Conservation (phyloP, 2,888 invertebrate species). For the Thera britannica region DNA sequence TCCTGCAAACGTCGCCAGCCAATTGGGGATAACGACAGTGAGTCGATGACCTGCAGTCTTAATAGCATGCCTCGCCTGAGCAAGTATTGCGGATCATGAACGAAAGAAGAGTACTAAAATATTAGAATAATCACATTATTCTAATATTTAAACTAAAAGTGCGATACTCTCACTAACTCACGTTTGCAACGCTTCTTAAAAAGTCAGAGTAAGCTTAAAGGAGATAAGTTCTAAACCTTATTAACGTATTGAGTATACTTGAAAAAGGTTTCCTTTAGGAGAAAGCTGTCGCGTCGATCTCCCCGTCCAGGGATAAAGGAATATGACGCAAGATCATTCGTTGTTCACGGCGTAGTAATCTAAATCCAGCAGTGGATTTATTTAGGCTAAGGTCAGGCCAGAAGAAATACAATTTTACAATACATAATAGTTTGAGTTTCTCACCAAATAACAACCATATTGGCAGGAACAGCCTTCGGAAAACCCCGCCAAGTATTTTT, state of each 20-base stretch:
- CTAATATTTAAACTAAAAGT: too few relatives aligned
- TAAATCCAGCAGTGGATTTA: neutral
- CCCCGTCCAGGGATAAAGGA: neutral
- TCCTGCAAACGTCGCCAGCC: conserved; percentile 60
- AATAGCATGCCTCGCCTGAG: conserved; percentile 36
- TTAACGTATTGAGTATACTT: too few relatives aligned
- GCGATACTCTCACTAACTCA: too few relatives aligned
- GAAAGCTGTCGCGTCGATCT: neutral
- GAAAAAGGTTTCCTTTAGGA: too few relatives aligned
- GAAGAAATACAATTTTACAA: neutral
- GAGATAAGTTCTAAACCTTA: too few relatives aligned
- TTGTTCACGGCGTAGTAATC: neutral
- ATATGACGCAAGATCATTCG: neutral
- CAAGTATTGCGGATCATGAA: conserved; percentile 17
- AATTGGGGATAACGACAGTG: conserved; percentile 68
- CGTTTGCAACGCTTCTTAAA: too few relatives aligned
- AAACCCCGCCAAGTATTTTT: conserved; percentile 40
- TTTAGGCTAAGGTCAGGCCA: neutral
- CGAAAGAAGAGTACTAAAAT: neutral
- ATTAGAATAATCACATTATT: neutral
- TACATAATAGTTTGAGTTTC: conserved; percentile 34
- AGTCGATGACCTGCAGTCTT: conserved; percentile 66
- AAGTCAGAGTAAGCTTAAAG: too few relatives aligned
- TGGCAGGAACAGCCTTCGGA: conserved; percentile 42
- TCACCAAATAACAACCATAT: conserved; percentile 56